Evolutionary conservation across 2,113 vertebrate genomes (phyloP).

Genomic region (Artemisiospiza belli): DNA sequence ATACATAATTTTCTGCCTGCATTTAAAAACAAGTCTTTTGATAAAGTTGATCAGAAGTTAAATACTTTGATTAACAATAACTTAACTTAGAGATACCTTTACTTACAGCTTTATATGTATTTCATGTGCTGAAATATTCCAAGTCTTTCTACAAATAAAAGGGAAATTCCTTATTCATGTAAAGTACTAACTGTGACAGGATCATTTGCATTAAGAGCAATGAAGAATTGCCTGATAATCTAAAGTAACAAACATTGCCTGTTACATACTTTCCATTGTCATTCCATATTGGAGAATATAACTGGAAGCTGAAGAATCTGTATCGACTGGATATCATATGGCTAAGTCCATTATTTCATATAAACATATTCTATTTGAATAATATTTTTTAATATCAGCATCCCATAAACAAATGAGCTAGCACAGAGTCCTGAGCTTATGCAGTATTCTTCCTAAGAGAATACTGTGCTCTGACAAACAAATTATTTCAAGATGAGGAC

Average conservation of each 20-base stretch:
- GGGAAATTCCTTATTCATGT: not conserved
- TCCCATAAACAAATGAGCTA: not conserved
- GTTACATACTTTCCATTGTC: not conserved
- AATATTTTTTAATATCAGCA: not conserved
- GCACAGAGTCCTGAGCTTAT: not conserved
- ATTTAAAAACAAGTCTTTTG: not conserved
- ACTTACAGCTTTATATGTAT: not conserved
- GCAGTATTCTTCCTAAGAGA: not conserved
- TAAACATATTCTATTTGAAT: not conserved
- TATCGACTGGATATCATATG: not conserved
- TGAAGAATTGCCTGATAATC: not conserved
- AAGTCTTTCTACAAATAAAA: not conserved
- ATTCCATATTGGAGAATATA: not conserved
- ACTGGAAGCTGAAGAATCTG: not conserved
- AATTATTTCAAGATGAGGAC: not conserved
- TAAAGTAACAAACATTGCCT: not conserved
- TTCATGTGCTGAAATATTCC: not conserved
- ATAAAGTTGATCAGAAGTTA: not conserved
- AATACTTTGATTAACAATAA: not conserved
- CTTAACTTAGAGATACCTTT: not conserved
- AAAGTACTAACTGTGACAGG: not conserved
- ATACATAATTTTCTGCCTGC: not conserved
- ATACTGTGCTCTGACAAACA: not conserved
- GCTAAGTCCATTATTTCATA: not conserved
- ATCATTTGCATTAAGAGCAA: not conserved